Conservation (phyloP, 2,113 vertebrate genomes). For the Lamprotornis superbus region DNA sequence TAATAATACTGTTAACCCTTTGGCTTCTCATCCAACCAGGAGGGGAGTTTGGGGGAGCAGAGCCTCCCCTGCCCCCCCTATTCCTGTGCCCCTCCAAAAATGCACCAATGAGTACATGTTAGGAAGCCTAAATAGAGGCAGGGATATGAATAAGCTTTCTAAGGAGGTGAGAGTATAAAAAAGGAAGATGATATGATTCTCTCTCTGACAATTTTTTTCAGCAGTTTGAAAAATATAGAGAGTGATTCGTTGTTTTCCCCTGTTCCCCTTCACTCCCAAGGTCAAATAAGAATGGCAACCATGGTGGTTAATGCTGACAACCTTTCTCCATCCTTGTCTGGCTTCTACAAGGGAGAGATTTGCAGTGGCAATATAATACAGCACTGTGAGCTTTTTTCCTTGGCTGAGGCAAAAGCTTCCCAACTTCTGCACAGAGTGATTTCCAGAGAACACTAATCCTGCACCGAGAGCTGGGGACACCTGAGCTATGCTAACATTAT, state of each 20-base stretch:
- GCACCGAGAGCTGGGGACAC: not conserved
- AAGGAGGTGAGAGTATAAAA: not conserved
- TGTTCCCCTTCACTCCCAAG: not conserved
- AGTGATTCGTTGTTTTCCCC: not conserved
- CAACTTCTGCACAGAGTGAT: not conserved
- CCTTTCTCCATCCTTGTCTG: not conserved
- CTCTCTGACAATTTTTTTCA: not conserved
- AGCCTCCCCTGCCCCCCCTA: not conserved
- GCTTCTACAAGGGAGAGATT: not conserved
- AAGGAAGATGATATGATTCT: not conserved
- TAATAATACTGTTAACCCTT: not conserved
- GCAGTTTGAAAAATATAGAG: not conserved
- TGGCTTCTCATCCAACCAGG: not conserved
- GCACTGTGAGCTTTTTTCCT: not conserved
- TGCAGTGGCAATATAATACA: not conserved
- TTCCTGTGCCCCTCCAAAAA: not conserved
- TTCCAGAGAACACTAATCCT: not conserved
- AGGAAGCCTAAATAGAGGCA: not conserved
- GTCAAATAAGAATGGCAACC: not conserved
- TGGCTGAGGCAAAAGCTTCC: not conserved
- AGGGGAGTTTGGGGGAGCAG: not conserved
- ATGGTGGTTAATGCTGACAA: not conserved
- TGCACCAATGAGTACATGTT: fast-evolving
- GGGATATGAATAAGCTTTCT: not conserved
- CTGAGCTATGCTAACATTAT: not conserved